These are phyloP conservation scores for Copidosoma aretas DNA, from an alignment of 2,888 invertebrate genomes.

Conservation along the genomic window DNA sequence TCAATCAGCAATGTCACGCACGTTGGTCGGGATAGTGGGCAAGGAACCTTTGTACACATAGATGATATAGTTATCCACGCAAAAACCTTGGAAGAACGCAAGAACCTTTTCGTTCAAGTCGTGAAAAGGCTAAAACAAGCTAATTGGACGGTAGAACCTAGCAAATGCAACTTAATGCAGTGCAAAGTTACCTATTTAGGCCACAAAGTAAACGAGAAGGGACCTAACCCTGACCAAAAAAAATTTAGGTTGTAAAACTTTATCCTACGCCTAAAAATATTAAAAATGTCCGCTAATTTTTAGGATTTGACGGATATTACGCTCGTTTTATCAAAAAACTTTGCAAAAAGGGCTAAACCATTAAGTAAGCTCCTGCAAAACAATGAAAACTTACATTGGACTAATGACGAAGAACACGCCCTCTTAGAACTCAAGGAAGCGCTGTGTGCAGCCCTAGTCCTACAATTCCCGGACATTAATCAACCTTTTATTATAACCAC, in stretches of 20 bases:
- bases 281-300: slow-evolving; percentile 38
- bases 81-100: slow-evolving; percentile 22
- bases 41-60: slow-evolving; percentile 38
- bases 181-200: slow-evolving; percentile 36
- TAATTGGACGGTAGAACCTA: slow-evolving; percentile 39
- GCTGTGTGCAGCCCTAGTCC: too few relatives aligned
- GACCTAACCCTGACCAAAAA: slow-evolving; percentile 34
- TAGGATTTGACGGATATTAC: slow-evolving; percentile 39
- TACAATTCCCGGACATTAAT: too few relatives aligned
- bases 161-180: slow-evolving; percentile 36
- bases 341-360: slow-evolving; percentile 36
- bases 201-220: slow-evolving; percentile 37
- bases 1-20: slow-evolving; percentile 48
- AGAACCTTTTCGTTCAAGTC: slow-evolving; percentile 7
- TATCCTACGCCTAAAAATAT: slow-evolving; percentile 36
- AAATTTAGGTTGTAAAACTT: slow-evolving; percentile 31
- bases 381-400: slow-evolving; percentile 14
- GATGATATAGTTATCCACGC: slow-evolving; percentile 42
- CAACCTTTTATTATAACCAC: too few relatives aligned
- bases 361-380: slow-evolving; percentile 22
- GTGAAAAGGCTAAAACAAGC: slow-evolving; percentile 12
- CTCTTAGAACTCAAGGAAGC: too few relatives aligned
- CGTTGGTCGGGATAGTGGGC: slow-evolving; percentile 44
- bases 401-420: not conserved
- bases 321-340: slow-evolving; percentile 37